Base-by-base conservation (phyloP, 2,113 vertebrate genomes). In the Engystomops pustulosus region DNA sequence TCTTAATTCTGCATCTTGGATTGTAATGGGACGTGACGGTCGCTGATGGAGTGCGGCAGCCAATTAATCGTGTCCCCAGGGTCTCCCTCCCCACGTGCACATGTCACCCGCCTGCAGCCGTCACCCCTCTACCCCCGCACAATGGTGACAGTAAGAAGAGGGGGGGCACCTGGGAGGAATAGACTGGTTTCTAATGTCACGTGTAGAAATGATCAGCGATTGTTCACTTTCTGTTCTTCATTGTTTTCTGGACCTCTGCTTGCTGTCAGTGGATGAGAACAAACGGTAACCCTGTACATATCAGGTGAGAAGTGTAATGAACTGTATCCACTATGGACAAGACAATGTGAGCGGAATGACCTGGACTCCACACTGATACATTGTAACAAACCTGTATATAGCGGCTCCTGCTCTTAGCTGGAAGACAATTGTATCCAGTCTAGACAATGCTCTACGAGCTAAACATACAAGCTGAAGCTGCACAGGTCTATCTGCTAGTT, bases 1-100 rank as follows among this genome's bases (percentile, higher is more conserved):
- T 74, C 41, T 74, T 47, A 2, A 30, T 74, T 49, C 71, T 30
- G 71, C 44, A 30, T 74, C 71, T 49, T 15, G 25, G 70, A 74
- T 30, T 49, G 4, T 45, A 74, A 74, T 44, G 70, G 15, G 45
- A 49, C 71, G 45, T 49, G 71, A 74, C 71, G 2, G 44, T 18
- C 17, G 71, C 30, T 74, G 71, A 49, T 74, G 27, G 14, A 49
- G 44, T 9, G 71, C 44, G 15, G 71, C 30, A 30, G 71, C 44
- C 45, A 27, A 74, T 74, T 47, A 49, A 1, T 30, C 23, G 14
- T 20, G 71, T 49, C 71, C 3, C 18, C 44, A 25, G 71, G 71
- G 71, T 27, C 44, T 32, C 18, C 25, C 6, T n/a, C 60, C 60
- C 41, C 41, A 15, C 18, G 23, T 47, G 6, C 71, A 30, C 45